Base-by-base conservation (phyloP, 2,113 vertebrate genomes). In the Salvelinus namaycush region DNA sequence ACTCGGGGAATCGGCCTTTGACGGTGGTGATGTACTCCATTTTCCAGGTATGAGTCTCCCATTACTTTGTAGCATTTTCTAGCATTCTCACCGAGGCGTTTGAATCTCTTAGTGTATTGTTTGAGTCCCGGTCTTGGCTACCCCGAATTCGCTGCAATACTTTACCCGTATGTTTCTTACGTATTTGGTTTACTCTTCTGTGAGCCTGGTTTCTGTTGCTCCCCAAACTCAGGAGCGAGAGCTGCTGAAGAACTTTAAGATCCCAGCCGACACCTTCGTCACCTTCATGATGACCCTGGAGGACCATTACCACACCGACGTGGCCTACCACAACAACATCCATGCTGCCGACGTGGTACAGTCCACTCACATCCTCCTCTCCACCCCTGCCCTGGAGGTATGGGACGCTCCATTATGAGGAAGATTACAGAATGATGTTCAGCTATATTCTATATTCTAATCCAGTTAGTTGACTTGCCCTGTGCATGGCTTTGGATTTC, bases 271-370 rank as follows among this genome's bases (percentile, higher is more conserved):
- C 90, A 95, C 94, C 3, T 96, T 99, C 79, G 87, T 95, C 88
- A 96, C 95, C 69, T 97, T 95, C 90, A 93, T 97, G 94, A 93
- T 97, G 93, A 97, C 95, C 0, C 89, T 98, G 85, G 97, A 98
- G 88, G 94, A 96, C 7, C 97, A 98, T 88, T 99, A 98, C 90
- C 97, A 90, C 0, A 54, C 89, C 0, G 95, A 98, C 0, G 94
- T 97, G 66, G 94, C 96, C n/a, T 98, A 98, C 75, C 97, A 99
- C 92, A 98, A 98, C 92, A 97, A 87, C 90, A 93, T 97, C 66
- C 97, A 98, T 0, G 97, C 97, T 0, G 97, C 97, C 0, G 97
- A 98, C 0, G 97, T 98, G 82, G 94, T 94, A 0, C 97, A 98
- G 90, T 98, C 96, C 81, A 96, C 96, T 0, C 97, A 97, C 0